phyloP scores from a whole-genome alignment of 2,113 vertebrate genomes.

The Dasyurus viverrinus region DNA sequence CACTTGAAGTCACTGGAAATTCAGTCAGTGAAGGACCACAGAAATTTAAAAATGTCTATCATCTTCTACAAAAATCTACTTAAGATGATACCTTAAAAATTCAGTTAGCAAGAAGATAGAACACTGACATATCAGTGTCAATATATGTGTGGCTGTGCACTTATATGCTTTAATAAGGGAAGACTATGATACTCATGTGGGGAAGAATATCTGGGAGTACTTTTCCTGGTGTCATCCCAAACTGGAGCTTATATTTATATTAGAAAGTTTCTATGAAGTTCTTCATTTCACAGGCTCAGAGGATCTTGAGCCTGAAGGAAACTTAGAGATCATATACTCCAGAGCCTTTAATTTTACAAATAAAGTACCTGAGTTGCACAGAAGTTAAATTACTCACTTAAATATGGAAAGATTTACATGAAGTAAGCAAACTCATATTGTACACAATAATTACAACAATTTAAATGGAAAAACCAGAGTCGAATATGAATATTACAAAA shows the following conservation, averaged over 20 bases:
- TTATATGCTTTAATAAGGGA: background rate
- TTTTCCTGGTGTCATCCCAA: background rate
- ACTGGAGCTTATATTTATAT: background rate
- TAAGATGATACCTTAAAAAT: constrained; percentile 38
- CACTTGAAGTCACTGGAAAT: background rate
- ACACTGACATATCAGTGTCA: background rate
- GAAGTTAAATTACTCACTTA: background rate
- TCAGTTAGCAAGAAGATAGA: background rate
- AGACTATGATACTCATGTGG: background rate
- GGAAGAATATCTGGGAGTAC: background rate
- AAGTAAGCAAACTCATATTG: background rate
- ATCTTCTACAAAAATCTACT: background rate
- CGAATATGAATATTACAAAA: background rate
- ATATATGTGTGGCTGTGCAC: background rate
- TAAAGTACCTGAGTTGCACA: background rate
- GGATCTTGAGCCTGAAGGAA: background rate
- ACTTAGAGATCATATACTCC: background rate
- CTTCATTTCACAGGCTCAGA: background rate
- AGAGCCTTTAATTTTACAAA: background rate
- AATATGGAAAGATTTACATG: background rate
- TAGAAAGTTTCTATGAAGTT: background rate
- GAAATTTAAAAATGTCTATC: constrained; percentile 25
- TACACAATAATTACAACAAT: background rate
- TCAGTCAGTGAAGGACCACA: constrained; percentile 19
- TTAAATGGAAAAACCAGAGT: background rate